phyloP scores from a whole-genome alignment of 2,888 invertebrate species.

The Phania funesta region DNA sequence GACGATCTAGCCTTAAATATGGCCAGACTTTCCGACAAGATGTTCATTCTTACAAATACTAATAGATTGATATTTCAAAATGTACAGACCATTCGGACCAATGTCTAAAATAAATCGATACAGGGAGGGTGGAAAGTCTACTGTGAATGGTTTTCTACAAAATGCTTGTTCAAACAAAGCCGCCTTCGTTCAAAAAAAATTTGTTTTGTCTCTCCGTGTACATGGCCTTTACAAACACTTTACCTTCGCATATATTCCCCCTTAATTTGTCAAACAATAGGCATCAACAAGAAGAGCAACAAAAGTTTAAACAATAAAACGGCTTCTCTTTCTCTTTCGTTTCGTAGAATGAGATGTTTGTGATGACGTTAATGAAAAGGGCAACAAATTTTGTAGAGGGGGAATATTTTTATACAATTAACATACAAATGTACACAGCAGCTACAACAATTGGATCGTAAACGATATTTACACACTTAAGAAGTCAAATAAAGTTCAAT shows the following conservation, averaged over 20 bases:
- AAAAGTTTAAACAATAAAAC: background rate
- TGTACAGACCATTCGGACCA: too few species aligned
- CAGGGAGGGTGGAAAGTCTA: too few species aligned
- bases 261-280: background rate
- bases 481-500: constrained; percentile 69
- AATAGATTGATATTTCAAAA: too few species aligned
- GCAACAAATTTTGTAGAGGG: background rate
- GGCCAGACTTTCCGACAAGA: too few species aligned
- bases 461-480: constrained; percentile 56
- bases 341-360: constrained; percentile 18
- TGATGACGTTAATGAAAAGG: background rate
- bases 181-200: too few species aligned
- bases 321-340: constrained; percentile 13
- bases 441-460: constrained; percentile 11
- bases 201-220: too few species aligned
- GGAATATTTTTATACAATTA: background rate
- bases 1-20: too few species aligned
- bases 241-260: background rate
- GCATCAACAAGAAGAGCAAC: background rate
- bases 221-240: too few species aligned
- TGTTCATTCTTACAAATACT: too few species aligned
- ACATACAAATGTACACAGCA: background rate
- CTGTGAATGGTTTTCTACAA: too few species aligned
- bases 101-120: too few species aligned
- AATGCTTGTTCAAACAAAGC: too few species aligned